Evolutionary conservation across 2,113 vertebrate genomes (phyloP).

Genomic region (Barbus barbus): DNA sequence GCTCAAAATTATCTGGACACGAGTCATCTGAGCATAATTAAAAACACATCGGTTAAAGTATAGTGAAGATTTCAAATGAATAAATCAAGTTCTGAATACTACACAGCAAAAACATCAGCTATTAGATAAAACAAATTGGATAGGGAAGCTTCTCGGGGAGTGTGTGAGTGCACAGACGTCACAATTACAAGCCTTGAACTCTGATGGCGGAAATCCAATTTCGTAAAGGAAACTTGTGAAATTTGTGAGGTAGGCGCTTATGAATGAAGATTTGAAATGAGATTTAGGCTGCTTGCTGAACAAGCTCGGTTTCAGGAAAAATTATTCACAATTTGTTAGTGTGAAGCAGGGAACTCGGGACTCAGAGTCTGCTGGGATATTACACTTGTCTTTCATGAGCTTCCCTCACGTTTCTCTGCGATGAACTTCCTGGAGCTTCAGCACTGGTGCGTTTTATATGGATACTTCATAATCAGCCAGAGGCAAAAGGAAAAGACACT

Average conservation of each 20-base stretch:
- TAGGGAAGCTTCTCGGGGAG: too few species aligned
- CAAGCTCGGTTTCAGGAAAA: constrained; percentile 16
- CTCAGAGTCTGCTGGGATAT: constrained; percentile 34
- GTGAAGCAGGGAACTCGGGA: neutral
- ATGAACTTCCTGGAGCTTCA: constrained; percentile 50
- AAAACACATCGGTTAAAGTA: neutral
- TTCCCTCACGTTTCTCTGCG: constrained; percentile 7
- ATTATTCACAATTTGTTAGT: constrained; percentile 32
- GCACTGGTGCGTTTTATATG: constrained; percentile 24
- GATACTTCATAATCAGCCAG: constrained; percentile 12
- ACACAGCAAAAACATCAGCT: neutral
- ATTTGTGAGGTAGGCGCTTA: too few species aligned
- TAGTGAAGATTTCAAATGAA: neutral
- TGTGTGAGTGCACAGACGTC: too few species aligned
- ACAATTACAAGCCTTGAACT: too few species aligned
- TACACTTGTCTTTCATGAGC: constrained; percentile 31
- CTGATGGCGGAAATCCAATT: neutral
- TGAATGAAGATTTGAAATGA: constrained; percentile 9
- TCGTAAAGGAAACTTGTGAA: neutral
- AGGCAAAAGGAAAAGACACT: neutral
- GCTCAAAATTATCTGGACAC: neutral
- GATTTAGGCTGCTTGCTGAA: neutral
- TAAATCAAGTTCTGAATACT: neutral
- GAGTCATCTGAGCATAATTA: neutral
- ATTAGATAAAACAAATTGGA: neutral